Conservation (phyloP, 92 coral and sea anemone species). For the Siderastrea siderea region DNA sequence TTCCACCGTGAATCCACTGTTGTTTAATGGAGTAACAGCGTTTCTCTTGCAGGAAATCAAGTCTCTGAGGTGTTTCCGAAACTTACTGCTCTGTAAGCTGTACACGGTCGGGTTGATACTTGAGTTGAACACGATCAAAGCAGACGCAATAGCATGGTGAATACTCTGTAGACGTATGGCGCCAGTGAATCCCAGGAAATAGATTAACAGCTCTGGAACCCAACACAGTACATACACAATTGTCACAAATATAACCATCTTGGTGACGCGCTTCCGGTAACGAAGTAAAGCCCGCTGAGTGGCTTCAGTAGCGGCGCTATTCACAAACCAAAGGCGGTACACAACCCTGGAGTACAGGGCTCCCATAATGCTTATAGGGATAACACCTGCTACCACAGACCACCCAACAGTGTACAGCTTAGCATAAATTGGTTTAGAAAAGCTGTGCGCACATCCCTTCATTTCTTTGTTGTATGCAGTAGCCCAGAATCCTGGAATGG, state of each 20-base stretch:
- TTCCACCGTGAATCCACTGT: no score
- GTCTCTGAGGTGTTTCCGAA: neutral
- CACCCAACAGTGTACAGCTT: slow-evolving; percentile 27
- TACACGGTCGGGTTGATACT: slow-evolving; percentile 2
- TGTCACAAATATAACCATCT: slow-evolving; percentile 3
- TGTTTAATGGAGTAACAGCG: no score
- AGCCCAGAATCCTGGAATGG: slow-evolving; percentile 11
- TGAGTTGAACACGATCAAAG: slow-evolving; percentile 1
- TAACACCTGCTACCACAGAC: slow-evolving; percentile 5
- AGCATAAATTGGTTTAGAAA: slow-evolving; percentile 2
- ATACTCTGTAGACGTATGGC: neutral
- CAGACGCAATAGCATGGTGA: neutral
- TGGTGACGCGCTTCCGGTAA: neutral
- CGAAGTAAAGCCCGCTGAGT: neutral
- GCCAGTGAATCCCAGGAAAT: slow-evolving; percentile 10
- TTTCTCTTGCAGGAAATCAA: no score
- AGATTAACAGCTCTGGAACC: slow-evolving; percentile 19
- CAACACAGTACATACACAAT: neutral
- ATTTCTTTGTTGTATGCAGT: slow-evolving; percentile 3
- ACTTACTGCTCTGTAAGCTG: neutral
- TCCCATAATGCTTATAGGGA: slow-evolving; percentile 7
- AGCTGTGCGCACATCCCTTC: slow-evolving; percentile 6
- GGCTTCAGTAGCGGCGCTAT: neutral
- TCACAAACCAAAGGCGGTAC: slow-evolving; percentile 5
- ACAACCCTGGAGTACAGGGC: slow-evolving; percentile 9